These are phyloP conservation scores for Pipa parva DNA, from an alignment of 2,113 vertebrate species.

Conservation along the genomic window DNA sequence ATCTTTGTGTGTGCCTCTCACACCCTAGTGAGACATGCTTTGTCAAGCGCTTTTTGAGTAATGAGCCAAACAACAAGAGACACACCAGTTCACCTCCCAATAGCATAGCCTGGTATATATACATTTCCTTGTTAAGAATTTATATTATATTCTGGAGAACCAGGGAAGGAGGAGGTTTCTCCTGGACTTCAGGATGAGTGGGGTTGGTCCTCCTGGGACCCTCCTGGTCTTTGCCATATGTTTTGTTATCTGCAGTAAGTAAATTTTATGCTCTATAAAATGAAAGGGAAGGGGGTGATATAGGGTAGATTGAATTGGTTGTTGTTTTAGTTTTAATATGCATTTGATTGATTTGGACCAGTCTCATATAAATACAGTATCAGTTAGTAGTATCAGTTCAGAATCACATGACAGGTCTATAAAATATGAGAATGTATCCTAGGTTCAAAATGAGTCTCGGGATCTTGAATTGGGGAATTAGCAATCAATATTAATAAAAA, in stretches of 20 bases:
- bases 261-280: neutral
- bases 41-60: conserved; percentile 14
- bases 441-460: no score
- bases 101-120: conserved; percentile 7
- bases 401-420: no score
- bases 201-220: neutral
- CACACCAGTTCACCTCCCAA: conserved; percentile 7
- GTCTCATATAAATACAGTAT: no score
- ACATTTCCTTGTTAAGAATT: no score
- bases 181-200: conserved; percentile 17
- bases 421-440: no score
- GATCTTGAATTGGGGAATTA: no score
- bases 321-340: no score
- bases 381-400: no score
- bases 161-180: neutral
- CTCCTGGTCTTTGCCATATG: conserved; percentile 8
- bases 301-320: no score
- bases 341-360: no score
- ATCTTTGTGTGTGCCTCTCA: conserved; percentile 19
- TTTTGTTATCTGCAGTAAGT: conserved; percentile 25
- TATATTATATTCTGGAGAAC: neutral
- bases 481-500: no score
- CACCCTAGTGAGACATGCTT: conserved; percentile 38
- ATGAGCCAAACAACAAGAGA: conserved; percentile 14
- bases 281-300: no score